Evolutionary conservation across 2,888 invertebrate genomes (phyloP), one percentile per base, ranked within the genome.

Genomic region (Ecliptopera silaceata): DNA sequence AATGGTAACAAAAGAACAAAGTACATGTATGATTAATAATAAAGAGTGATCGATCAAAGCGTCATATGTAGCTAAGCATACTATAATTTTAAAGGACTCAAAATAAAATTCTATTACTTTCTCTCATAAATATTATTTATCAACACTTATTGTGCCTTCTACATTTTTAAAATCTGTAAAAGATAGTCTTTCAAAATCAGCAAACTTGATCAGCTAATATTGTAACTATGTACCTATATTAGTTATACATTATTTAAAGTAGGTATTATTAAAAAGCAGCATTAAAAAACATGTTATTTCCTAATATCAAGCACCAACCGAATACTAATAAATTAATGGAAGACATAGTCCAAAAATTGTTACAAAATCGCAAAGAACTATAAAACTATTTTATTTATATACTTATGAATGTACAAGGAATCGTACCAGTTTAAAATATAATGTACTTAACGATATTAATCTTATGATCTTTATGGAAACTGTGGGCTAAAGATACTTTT

Each of bases 301-400:
- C 12, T 26, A 13, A 34, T 43, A 48, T 41, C 15, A 58, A 53
- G 52, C 53, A 53, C 44, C 53, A 53, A 58, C 38, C 12, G 29
- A 58, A 53, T 36, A 5, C 17, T 47, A 51, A 43, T 38, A 58
- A 58, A 58, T 18, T 29, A 53, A 45, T 58, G 57, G 57, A 58
- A 58, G 53, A 58, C 57, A 44, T 18, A 32, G 18, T 45, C 39
- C 45, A 58, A 48, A 41, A 34, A 41, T n/a, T 13, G 42, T 53
- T 41, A 47, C 42, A 52, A 41, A 57, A 59, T 47, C 43, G 54
- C 59, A 29, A 50, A 61, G 58, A 56, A 65, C 42, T 56, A 60
- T 58, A 63, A 62, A 64, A 54, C 56, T 47, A 38, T 48, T 38
- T 36, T 51, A 46, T 45, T 26, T 41, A 44, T 44, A 17, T 18